Base-by-base conservation (phyloP, 2,113 vertebrate genomes). In the Atractosteus spatula region DNA sequence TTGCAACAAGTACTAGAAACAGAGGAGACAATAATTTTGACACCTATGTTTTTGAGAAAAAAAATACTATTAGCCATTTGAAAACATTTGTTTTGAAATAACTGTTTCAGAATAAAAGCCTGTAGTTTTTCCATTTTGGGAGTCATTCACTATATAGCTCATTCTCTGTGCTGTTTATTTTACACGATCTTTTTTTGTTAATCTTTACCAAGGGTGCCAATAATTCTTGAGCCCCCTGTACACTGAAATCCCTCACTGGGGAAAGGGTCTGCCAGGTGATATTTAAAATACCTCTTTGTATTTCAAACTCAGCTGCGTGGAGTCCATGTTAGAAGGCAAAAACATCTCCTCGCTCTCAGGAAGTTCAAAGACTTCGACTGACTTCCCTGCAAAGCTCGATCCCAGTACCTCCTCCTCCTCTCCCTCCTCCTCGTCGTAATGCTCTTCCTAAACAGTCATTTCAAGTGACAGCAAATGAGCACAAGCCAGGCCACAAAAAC, bases 341-440 rank as follows among this genome's bases (percentile, higher is more conserved):
- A 89, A 88, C 47, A 93, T 81, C 66, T 92, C 89, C 78, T 97
- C 96, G 0, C 89, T 91, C 79, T 95, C 94, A 45, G 94, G 91
- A 67, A 95, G 89, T 74, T 96, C 93, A 82, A 91, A 93, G 76
- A 96, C 91, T 82, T 97, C 95, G 10, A 89, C 88, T 11, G 89
- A 91, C 74, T 84, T 91, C 64, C 86, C 89, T 16, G 85, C 88
- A 73, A 96, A 91, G 80, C 89, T 94, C 8, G 95, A 94, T 51
- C 90, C 89, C 64, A 95, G 86, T 5, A 93, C 90, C 0, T 90
- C 89, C 0, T 95, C 92, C 55, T 94, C 93, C 66, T 87, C 83
- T 64, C 88, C 85, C 11, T 96, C 94, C 62, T 95, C 77, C 41
- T 85, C 91, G 66, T 91, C 94, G 62, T 89, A 92, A 71, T 83